phyloP scores from a whole-genome alignment of 2,888 invertebrate genomes.

The Zeuzera pyrina region DNA sequence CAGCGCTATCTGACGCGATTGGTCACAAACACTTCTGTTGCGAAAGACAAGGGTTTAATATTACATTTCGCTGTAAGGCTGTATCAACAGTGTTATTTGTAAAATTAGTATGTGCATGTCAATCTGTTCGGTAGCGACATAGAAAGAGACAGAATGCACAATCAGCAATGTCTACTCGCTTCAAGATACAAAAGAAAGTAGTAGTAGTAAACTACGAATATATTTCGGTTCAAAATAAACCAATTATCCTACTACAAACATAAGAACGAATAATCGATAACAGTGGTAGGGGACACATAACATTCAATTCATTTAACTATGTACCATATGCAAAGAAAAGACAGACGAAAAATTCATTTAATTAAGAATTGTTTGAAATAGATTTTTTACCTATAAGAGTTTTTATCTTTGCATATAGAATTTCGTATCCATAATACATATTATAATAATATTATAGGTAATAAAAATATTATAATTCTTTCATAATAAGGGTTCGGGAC shows the following conservation, averaged over 20 bases:
- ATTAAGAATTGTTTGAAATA: no score
- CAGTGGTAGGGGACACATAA: conserved; percentile 15
- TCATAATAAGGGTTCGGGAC: no score
- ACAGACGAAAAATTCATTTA: no score
- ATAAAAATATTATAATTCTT: no score
- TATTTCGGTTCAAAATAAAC: background rate
- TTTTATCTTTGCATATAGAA: no score
- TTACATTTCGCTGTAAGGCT: background rate
- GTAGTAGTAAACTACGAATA: no score
- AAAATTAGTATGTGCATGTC: conserved; percentile 30
- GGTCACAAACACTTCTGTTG: no score
- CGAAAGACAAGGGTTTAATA: background rate
- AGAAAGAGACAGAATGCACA: conserved; percentile 35
- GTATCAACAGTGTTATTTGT: background rate
- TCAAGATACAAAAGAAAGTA: conserved; percentile 13
- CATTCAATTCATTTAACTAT: no score
- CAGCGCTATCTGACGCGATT: no score
- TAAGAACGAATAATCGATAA: background rate
- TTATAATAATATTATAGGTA: no score
- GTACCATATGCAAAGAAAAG: conserved; percentile 1
- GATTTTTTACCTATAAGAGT: no score
- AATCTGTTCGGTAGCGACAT: conserved; percentile 32
- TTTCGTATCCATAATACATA: no score
- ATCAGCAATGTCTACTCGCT: conserved; percentile 32
- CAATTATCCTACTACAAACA: background rate